These are phyloP conservation scores for Heliconius aoede DNA, from an alignment of 2,888 invertebrate species.

Conservation along the genomic window DNA sequence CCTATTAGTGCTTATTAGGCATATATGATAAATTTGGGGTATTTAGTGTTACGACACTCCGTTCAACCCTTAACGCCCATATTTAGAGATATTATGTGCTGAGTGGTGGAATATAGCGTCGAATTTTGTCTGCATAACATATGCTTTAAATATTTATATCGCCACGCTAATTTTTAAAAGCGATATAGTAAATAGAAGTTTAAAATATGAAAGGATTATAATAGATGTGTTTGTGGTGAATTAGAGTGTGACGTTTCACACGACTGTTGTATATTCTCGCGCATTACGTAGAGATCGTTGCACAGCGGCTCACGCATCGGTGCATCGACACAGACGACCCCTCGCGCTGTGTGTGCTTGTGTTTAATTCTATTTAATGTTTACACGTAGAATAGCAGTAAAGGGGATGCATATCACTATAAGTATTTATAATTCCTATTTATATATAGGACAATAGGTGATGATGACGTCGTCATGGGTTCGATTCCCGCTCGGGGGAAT, in stretches of 20 bases:
- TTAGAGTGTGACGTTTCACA: constrained; percentile 69
- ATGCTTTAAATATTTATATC: background rate
- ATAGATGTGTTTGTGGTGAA: constrained; percentile 44
- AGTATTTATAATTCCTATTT: background rate
- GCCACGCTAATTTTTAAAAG: background rate
- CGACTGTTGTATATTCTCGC: constrained; percentile 71
- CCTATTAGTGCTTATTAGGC: too few species aligned
- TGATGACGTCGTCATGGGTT: too few species aligned
- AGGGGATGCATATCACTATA: background rate
- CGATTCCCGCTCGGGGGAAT: too few species aligned
- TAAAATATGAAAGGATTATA: constrained; percentile 35
- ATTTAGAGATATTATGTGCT: too few species aligned
- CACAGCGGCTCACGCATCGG: constrained; percentile 60
- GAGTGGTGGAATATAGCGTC: too few species aligned
- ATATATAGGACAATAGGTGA: background rate
- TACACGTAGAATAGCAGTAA: background rate
- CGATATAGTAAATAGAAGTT: background rate
- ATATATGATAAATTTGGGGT: too few species aligned
- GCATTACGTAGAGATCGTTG: constrained; percentile 63
- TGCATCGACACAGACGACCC: constrained; percentile 55
- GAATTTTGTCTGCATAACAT: too few species aligned
- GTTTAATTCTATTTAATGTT: constrained; percentile 19
- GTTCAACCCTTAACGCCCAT: too few species aligned
- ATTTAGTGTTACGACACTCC: too few species aligned
- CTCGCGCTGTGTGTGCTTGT: constrained; percentile 28